Percentiles rank a stretch among this genome's conserved stretches.
phyloP scores from a whole-genome alignment of 2,888 invertebrate species.

The Dioctria rufipes region DNA sequence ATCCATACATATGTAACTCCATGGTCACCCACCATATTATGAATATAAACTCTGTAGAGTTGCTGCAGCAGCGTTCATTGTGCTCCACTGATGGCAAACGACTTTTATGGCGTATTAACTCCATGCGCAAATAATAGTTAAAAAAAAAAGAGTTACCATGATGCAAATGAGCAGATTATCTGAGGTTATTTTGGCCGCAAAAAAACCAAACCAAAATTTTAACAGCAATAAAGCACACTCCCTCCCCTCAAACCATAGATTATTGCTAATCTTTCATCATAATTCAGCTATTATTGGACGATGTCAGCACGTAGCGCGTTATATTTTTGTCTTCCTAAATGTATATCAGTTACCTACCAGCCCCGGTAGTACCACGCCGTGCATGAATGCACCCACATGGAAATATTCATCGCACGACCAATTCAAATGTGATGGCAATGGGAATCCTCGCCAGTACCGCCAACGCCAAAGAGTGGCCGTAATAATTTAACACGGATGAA shows the following conservation, averaged over 20 bases:
- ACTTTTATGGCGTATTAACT: neutral
- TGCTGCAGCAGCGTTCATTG: too few species aligned
- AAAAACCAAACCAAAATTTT: neutral
- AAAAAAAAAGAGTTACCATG: neutral
- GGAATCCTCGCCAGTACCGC: neutral
- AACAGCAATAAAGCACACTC: neutral
- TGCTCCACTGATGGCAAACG: neutral
- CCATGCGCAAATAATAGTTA: neutral
- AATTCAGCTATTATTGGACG: slow-evolving; percentile 33
- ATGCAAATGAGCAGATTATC: slow-evolving; percentile 4
- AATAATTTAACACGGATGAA: slow-evolving; percentile 48
- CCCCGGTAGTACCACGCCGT: neutral
- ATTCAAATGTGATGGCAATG: neutral
- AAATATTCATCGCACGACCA: slow-evolving; percentile 14
- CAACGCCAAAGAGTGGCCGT: neutral
- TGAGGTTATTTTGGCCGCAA: too few species aligned
- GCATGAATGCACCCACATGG: slow-evolving; percentile 38
- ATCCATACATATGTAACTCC: neutral
- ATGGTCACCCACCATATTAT: too few species aligned
- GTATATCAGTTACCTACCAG: neutral
- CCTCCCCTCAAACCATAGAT: neutral
- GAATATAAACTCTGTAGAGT: neutral
- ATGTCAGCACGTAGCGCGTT: slow-evolving; percentile 6
- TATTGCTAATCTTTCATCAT: slow-evolving; percentile 13
- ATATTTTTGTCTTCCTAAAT: neutral